Conservation (phyloP, 2,113 vertebrate genomes). For the Fregata magnificens region DNA sequence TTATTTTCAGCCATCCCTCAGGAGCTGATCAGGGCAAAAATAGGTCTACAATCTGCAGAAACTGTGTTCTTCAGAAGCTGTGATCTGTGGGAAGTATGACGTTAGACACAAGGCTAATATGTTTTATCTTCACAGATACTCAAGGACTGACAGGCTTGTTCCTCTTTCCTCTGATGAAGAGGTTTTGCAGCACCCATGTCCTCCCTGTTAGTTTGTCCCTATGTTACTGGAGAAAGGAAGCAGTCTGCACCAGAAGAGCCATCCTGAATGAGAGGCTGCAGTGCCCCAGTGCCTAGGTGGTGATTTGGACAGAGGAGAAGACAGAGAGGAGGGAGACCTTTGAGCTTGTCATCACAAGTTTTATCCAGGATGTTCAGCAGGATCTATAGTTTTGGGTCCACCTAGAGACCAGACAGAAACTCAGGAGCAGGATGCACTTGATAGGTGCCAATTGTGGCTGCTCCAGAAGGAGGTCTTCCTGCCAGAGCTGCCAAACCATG, state of each 20-base stretch:
- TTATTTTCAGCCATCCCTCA: not conserved
- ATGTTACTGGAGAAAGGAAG: not conserved
- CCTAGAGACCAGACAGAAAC: not conserved
- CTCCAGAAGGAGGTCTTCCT: not conserved
- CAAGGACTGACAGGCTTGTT: not conserved
- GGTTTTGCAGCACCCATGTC: not conserved
- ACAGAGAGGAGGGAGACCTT: not conserved
- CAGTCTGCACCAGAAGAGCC: not conserved
- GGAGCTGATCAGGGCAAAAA: not conserved
- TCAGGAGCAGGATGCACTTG: not conserved
- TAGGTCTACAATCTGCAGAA: not conserved
- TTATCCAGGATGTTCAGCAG: not conserved
- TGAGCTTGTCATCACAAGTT: not conserved
- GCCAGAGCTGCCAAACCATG: not conserved
- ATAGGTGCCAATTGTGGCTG: not conserved
- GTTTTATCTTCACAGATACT: not conserved
- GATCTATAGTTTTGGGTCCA: not conserved
- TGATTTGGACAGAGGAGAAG: not conserved
- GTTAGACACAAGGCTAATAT: not conserved
- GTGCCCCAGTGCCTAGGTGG: not conserved
- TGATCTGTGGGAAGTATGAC: not conserved
- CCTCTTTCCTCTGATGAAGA: not conserved
- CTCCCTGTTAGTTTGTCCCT: not conserved
- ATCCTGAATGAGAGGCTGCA: not conserved
- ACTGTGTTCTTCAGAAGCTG: not conserved